Evolutionary conservation across 2,797 vertebrate genomes (phyloP), one percentile per base, ranked within the genome.

Genomic region (Dryobates pubescens): DNA sequence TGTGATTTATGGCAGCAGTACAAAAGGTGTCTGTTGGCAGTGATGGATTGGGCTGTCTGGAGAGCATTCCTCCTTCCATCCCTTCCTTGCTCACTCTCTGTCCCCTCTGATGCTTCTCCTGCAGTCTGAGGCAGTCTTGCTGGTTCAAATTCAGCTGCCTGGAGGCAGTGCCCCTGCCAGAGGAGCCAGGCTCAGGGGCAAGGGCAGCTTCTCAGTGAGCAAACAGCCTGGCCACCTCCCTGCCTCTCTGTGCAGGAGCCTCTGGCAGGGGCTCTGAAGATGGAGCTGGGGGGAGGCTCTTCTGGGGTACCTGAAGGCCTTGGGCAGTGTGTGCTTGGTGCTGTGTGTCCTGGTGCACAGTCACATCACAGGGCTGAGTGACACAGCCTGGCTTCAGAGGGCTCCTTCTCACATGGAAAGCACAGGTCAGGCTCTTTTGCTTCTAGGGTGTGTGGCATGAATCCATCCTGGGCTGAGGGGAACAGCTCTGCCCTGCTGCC

Each of bases 11-110:
- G 70, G 56, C 78, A n/a, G 67, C 3, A 6, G n/a, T 17, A 83
- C 71, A 84, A 30, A 36, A 54, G 82, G 34, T 81, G 78, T 81
- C 74, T 71, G 65, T 67, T 77, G 70, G 84, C 65, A 73, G 34
- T 18, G 89, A 73, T 41, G 69, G 58, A 74, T 57, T 29, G 58
- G 62, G 54, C 30, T 90, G 43, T 69, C 32, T 34, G 22, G 34
- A 54, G 77, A 72, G 24, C 59, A 30, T 64, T 78, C 23, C 17
- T 65, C 53, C 59, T 26, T 47, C 68, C 63, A 76, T 68, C 16
- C 51, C 19, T 29, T 54, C 45, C 19, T 29, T 54, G 57, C 70
- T 87, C 26, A 1, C 72, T 67, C 58, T 26, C 5, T 45, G 36
- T 45, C 78, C 18, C 54, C 62, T 26, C 77, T 59, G 27, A 24